Base-by-base conservation (phyloP, 2,888 invertebrate genomes). In the Cheilosia scutellata region DNA sequence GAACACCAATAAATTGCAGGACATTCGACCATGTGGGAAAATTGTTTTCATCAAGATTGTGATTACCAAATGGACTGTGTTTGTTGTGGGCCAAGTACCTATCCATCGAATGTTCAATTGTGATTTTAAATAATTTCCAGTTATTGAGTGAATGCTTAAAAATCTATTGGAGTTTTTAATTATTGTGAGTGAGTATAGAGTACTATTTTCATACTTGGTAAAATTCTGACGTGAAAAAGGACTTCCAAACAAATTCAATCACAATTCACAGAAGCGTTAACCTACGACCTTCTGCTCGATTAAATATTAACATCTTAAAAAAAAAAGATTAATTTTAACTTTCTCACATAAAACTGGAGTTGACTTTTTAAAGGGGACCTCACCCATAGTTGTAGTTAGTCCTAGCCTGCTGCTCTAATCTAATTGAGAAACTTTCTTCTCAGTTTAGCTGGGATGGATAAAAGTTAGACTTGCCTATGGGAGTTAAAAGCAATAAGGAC, bases 21-120 rank as follows among this genome's bases (percentile, higher is more conserved):
- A 63, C 60, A 51, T 55, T 47, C 71, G 31, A 40, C 9, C 51
- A 29, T 58, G 49, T 33, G 65, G 37, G 33, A 16, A 72, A 79
- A 79, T 72, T 71, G 58, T 58, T 72, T 60, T 72, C 57, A 58
- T 42, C 57, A 58, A 33, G 27, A 49, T 31, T 31, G 44, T 29
- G 62, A 72, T 70, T 65, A 60, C 42, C 31, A 51, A 51, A 47
- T 40, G 63, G 20, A 65, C 58, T 58, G 40, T 29, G 37, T 47
- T 13, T 40, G 57, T 9, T 33, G 11, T 20, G 40, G 29, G 29
- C 7, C 33, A 6, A 6, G 7, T 7, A 7, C 33, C 33, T 7
- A 33, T 20, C 33, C 1, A 33, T 33, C 33, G 33, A 6, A 33
- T 33, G 42, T 4, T 42, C 0, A 42, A 13, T 16, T 44, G 5